Evolutionary conservation across 2,797 vertebrate species (phyloP), one percentile per base, ranked within the genome.

Genomic region (Pelobates cultripes): DNA sequence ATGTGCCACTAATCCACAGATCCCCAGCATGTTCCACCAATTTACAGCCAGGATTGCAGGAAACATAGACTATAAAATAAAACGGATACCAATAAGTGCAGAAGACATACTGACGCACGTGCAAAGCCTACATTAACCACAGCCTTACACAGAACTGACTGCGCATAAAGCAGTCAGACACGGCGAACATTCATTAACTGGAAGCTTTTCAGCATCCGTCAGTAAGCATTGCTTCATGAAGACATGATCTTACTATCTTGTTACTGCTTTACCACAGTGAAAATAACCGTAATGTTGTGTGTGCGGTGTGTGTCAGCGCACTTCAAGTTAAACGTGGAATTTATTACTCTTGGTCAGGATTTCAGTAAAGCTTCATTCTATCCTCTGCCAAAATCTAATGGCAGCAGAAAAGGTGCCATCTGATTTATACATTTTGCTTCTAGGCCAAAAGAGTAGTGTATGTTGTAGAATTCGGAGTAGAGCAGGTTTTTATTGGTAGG

Each of bases 301-400:
- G 17, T 66, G n/a, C 63, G 44, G 67, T 8, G 43, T 2, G 75
- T 82, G 69, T 77, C 70, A 72, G 73, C 80, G 12, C 80, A 14
- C 63, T 69, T 69, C 61, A 43, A 17, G 43, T 43, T 78, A 70
- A 70, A 78, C 71, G 43, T 42, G 12, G 70, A 70, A 83, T 83
- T 83, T 79, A 78, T 78, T 40, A 45, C 53, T 47, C 47, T 69
- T 61, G 71, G 70, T 60, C 43, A 17, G 81, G 76, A 75, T 79
- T 83, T 75, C 43, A 70, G 76, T 60, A 78, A 83, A 78, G 70
- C 75, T 83, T 4, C 70, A 14, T 61, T 61, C 47, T 57, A 47
- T 78, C 40, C 66, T n/a, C 76, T 78, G 81, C 76, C 81, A 83
- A 75, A 80, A 83, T 70, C 8, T 70, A 83, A 75, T 70, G 72